These are phyloP conservation scores for Oeneis ivallda DNA, from an alignment of 2,888 invertebrate genomes.

Conservation along the genomic window DNA sequence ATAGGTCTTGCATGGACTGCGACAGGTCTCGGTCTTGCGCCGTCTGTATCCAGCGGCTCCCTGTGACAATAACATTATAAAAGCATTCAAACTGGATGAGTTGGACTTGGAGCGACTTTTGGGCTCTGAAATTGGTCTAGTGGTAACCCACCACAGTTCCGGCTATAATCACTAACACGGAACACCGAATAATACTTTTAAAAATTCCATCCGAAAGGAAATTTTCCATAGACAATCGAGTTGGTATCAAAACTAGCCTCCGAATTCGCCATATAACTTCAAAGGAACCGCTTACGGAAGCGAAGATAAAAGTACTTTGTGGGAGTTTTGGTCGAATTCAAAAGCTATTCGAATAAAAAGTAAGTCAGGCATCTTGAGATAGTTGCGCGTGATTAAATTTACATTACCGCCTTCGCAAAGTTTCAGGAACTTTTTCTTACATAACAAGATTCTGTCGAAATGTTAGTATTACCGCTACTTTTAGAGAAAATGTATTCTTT, in stretches of 20 bases:
- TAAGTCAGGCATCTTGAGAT: slow-evolving; percentile 18
- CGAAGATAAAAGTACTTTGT: slow-evolving; percentile 24
- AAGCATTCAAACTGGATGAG: too few species aligned
- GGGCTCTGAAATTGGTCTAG: too few species aligned
- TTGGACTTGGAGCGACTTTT: too few species aligned
- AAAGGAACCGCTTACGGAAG: slow-evolving; percentile 23
- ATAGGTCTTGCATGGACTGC: too few species aligned
- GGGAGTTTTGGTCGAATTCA: slow-evolving; percentile 24
- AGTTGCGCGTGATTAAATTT: slow-evolving; percentile 23
- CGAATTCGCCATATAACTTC: slow-evolving; percentile 22
- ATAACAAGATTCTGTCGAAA: neutral
- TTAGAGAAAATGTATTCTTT: too few species aligned
- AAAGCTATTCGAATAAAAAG: slow-evolving; percentile 25
- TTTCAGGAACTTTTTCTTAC: slow-evolving; percentile 4
- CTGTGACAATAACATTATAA: too few species aligned
- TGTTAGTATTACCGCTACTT: neutral
- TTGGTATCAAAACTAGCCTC: slow-evolving; percentile 20
- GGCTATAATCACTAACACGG: neutral
- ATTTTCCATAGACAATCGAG: slow-evolving; percentile 13
- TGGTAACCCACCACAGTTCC: too few species aligned
- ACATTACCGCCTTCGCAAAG: slow-evolving; percentile 15
- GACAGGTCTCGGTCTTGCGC: too few species aligned
- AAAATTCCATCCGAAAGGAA: neutral
- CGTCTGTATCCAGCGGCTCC: too few species aligned
- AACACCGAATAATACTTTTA: neutral